Percentiles rank a stretch among this genome's conserved stretches.
These are phyloP conservation scores for Habrosyne pyritoides DNA, from an alignment of 2,888 invertebrate genomes.

Conservation along the genomic window DNA sequence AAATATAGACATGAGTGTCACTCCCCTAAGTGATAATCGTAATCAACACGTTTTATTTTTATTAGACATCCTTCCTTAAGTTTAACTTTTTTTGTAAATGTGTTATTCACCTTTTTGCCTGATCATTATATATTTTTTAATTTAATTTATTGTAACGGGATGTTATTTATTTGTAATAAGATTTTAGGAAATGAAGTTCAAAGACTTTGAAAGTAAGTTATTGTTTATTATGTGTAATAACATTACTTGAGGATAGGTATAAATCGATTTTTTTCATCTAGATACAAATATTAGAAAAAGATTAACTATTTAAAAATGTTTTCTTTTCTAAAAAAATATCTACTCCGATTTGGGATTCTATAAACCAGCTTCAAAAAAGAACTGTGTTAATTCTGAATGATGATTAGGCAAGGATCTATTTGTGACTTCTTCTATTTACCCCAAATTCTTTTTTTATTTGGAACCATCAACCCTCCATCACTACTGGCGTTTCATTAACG, in stretches of 20 bases:
- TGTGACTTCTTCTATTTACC: neutral
- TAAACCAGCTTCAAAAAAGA: too few species aligned
- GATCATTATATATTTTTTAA: slow-evolving; percentile 15
- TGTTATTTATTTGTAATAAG: neutral
- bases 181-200: too few species aligned
- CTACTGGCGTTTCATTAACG: slow-evolving; percentile 26
- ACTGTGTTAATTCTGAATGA: too few species aligned
- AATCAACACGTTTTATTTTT: slow-evolving; percentile 46
- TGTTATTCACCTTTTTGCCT: neutral
- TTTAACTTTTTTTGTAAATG: slow-evolving; percentile 10
- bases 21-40: slow-evolving; percentile 37
- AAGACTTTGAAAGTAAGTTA: neutral
- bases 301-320: too few species aligned
- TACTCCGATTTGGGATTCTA: too few species aligned
- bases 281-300: too few species aligned
- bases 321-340: too few species aligned
- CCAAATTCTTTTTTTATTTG: neutral
- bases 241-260: too few species aligned
- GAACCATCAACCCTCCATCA: slow-evolving; percentile 19
- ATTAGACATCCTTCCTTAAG: slow-evolving; percentile 32
- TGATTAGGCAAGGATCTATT: neutral
- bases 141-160: neutral
- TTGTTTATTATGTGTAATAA: neutral
- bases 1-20: slow-evolving; percentile 59
- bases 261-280: too few species aligned